Evolutionary conservation across 2,113 vertebrate genomes (phyloP).

Genomic region (Cyrtonyx montezumae): DNA sequence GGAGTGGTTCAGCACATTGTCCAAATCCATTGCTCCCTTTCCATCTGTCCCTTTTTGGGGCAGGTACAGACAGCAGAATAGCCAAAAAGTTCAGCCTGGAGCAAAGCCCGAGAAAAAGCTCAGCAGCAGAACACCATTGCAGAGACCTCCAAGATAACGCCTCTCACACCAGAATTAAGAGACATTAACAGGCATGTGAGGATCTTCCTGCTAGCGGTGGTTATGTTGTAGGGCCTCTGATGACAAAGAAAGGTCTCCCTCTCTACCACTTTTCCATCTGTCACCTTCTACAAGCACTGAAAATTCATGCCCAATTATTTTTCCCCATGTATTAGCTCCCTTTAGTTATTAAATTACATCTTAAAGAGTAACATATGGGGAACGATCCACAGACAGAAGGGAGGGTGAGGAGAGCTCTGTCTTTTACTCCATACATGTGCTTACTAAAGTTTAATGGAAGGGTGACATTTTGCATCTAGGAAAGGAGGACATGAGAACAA

Average conservation of each 20-base stretch:
- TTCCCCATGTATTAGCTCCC: conserved; percentile 20
- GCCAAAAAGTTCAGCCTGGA: not conserved
- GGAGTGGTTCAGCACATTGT: not conserved
- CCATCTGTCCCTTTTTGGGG: not conserved
- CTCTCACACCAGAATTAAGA: not conserved
- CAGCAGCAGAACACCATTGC: not conserved
- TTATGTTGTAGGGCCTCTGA: not conserved
- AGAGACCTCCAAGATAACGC: not conserved
- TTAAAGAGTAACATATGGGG: conserved; percentile 39
- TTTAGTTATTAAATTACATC: conserved; percentile 18
- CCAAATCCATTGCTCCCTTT: not conserved
- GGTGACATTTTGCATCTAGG: not conserved
- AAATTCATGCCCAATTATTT: conserved; percentile 7
- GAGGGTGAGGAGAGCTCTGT: conserved; percentile 16
- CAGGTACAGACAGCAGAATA: not conserved
- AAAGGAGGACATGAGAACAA: not conserved
- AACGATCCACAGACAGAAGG: conserved; percentile 37
- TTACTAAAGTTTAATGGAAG: not conserved
- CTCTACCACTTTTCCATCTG: not conserved
- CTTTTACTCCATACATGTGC: not conserved
- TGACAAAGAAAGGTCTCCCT: conserved; percentile 9
- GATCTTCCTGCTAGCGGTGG: not conserved
- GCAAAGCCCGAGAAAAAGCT: not conserved
- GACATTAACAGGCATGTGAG: accelerated
- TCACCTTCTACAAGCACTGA: conserved; percentile 22